Evolutionary conservation across 2,113 vertebrate genomes (phyloP), one percentile per base, ranked within the genome.

Genomic region (Corydoras sp.): DNA sequence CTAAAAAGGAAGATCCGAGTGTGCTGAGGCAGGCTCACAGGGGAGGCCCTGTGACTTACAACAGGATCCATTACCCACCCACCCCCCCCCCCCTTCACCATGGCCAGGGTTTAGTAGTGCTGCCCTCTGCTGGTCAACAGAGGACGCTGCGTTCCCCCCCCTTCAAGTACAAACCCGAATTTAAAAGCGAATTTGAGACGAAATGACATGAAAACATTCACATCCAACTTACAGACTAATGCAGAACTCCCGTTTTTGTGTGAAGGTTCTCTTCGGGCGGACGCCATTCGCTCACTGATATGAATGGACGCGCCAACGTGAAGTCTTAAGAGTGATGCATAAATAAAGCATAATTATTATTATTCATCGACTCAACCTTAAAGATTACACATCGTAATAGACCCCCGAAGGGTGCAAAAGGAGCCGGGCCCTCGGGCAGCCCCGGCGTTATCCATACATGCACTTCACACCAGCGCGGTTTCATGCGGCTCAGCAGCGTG

Each of bases 401-500:
- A 69, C 56, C 29, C 9, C 11, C 43, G 32, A 24, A 5, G 35
- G 67, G 43, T 3, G 56, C 32, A 35, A 60, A 31, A 50, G 29
- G 67, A 69, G 56, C 56, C 50, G 67, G 59, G 55, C 35, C 18
- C 13, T 24, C 48, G 29, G 5, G 11, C 15, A 66, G 29, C 50
- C 30, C 24, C 58, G 71, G 68, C 71, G 67, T 79, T 61, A 14
- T 77, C 77, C 69, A 64, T 68, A 59, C 74, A 63, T 65, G 70
- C 61, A 71, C 68, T 59, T 68, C 62, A 76, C 76, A 65, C 73
- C 83, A 79, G 80, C 75, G 58, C 81, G 32, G 77, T 82, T 86
- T 85, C 74, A 77, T 70, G 83, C 77, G 77, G 75, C 83, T 85
- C 85, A 87, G 86, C 86, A 88, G 73, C 74, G 74, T 74, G 68